Base-by-base conservation (phyloP, 1,140 invertebrate genomes). In the Batillaria attramentaria region DNA sequence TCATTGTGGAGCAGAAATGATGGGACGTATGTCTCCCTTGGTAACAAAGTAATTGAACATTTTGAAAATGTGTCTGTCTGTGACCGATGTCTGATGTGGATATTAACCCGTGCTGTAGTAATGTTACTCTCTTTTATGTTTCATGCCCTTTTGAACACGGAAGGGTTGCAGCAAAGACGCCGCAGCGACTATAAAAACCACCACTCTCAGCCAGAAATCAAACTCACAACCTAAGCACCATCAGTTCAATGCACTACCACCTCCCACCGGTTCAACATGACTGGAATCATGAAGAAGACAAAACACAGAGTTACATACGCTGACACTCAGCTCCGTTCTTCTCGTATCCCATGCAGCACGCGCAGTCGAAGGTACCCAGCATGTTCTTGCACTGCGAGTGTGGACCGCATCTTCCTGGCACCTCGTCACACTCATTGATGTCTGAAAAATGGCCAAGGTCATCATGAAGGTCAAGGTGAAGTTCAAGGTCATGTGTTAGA, bases 401-500 rank as follows among this genome's bases (percentile, higher is more conserved):
- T 13, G 35, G 43, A 18, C 78, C 68, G 43, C 84, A 86, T 39
- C 75, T 62, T 20, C 81, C 62, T 31, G 42, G 74, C 10, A 50
- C 46, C 60, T 80, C 80, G 1, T 78, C 79, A 74, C 84, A 86
- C 42, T 86, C 84, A 76, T 86, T 81, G 60, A 86, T 79, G 76
- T 86, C 84, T 86, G 46, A 0, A 77, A 50, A 10, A 50, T 50
- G 46, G 24, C 6, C 57, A 62, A 62, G 28, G 57, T 62, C 31
- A 62, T n/a, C 10, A 28, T 62, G 6, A 62, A n/a, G 6, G 10
- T 8, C 13, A 62, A 62, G 28, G 57, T 28, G 10, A 8, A 16
- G 28, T 62, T 5, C 18, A 62, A 62, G 57, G 13, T n/a, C n/a
- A n/a, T n/a, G n/a, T n/a, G n/a, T n/a, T n/a, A n/a, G n/a, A n/a